phyloP scores from a whole-genome alignment of 35 echinoderm and acorn worm species.

The Stichopus chloronotus region DNA sequence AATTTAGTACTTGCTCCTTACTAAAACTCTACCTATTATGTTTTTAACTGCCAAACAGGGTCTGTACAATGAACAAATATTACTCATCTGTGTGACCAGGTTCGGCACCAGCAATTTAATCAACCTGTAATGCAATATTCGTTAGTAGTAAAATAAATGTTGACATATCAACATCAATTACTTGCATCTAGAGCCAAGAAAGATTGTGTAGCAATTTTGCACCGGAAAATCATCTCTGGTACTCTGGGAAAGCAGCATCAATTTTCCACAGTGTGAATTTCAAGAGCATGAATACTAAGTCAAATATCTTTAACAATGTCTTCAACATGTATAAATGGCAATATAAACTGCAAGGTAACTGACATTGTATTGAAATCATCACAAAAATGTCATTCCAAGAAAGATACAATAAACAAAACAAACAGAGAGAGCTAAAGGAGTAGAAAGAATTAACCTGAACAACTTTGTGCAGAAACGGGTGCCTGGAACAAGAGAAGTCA shows the following conservation, averaged over 20 bases:
- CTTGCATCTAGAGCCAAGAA: not conserved
- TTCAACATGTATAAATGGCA: not conserved
- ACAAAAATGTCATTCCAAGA: not conserved
- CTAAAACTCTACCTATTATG: not conserved
- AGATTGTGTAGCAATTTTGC: slow-evolving; percentile 9
- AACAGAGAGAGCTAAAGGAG: not conserved
- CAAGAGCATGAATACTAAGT: not conserved
- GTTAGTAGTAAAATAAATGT: not conserved
- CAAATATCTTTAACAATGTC: not conserved
- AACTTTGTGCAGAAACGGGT: not conserved
- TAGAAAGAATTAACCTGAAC: not conserved
- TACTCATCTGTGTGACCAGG: not conserved
- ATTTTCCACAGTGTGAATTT: not conserved
- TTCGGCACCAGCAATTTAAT: not conserved
- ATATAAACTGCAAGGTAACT: not conserved
- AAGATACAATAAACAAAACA: not conserved
- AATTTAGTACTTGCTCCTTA: not conserved
- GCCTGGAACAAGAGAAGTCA: not conserved
- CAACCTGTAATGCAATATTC: not conserved
- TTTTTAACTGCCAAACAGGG: not conserved
- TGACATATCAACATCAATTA: not conserved
- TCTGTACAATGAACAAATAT: not conserved
- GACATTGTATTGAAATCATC: not conserved
- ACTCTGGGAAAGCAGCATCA: slow-evolving; percentile 5
- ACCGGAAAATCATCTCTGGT: not conserved